phyloP scores from a whole-genome alignment of 2,113 vertebrate genomes.

The Regulus satrapa region DNA sequence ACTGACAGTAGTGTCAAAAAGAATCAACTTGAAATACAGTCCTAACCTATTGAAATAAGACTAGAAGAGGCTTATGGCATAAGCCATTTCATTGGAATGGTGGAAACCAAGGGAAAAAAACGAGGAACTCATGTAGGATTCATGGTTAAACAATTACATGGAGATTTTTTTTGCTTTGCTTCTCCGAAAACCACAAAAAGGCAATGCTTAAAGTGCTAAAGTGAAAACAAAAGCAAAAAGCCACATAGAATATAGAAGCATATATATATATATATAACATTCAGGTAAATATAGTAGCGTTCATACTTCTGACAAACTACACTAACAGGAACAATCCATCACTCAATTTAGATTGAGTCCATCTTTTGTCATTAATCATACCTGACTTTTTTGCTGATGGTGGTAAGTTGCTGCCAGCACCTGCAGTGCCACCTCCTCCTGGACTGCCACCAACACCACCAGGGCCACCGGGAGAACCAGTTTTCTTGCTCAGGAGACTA shows the following conservation, averaged over 20 bases:
- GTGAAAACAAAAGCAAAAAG: neutral
- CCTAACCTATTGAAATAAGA: neutral
- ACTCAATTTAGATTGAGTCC: neutral
- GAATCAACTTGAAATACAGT: neutral
- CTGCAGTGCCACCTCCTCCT: conserved; percentile 73
- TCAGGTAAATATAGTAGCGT: neutral
- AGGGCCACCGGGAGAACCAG: conserved; percentile 86
- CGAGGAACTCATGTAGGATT: neutral
- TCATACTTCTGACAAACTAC: neutral
- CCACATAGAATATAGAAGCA: neutral
- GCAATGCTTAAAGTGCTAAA: neutral
- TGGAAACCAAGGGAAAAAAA: neutral
- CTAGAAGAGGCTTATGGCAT: neutral
- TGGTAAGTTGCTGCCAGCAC: conserved; percentile 81
- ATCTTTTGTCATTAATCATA: conserved; percentile 47
- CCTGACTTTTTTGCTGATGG: conserved; percentile 94
- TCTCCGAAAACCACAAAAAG: neutral
- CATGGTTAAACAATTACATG: neutral
- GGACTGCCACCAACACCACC: conserved; percentile 76
- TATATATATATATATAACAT: neutral
- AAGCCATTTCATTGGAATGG: neutral
- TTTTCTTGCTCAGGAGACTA: conserved; percentile 96
- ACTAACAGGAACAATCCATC: neutral
- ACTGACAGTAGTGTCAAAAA: neutral
- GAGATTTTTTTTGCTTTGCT: neutral